Evolutionary conservation across 2,888 invertebrate species (phyloP), one percentile per base, ranked within the genome.

Genomic region (Microctonus aethiopoides): DNA sequence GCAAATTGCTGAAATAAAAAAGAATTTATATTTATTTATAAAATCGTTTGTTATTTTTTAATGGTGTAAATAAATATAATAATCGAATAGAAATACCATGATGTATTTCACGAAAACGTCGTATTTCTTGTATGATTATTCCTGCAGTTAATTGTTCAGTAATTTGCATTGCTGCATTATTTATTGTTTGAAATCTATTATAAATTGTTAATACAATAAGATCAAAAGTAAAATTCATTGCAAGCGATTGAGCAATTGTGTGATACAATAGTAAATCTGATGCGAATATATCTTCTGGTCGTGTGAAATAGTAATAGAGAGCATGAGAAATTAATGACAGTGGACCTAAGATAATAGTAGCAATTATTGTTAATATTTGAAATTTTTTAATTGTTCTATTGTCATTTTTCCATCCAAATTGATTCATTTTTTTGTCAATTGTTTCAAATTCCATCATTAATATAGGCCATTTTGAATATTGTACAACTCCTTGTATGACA

Each of bases 221-320:
- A 60, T 83, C 78, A 32, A 81, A 83, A 13, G 74, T 72, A 51
- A 83, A 83, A 57, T 80, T 80, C 22, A 80, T 79, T 9, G 69
- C 72, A 24, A 79, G 51, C 0, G 80, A 79, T 64, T 82, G 82
- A 9, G 79, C 74, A 29, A 82, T 80, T 13, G 80, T 81, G 34
- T 82, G 81, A 65, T 82, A 83, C 0, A 81, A 74, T 11, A 83
- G 68, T 11, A 83, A 36, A 72, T 83, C 83, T 0, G 83, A 83
- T 0, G 80, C 77, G 9, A 78, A 81, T 36, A 83, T 79, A 26
- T 79, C 78, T 22, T 80, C 75, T 0, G 80, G 81, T 0, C 65
- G 68, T 0, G 70, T 79, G 54, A 76, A 77, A 5, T 79, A 78
- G 65, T 83, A 81, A 69, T 83, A 83, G 5, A 81, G 51, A 6